A percentile compares a stretch with the other conserved stretches of the same genome.
Conservation (phyloP, 2,797 vertebrate genomes). For the Eidolon dupreanum region DNA sequence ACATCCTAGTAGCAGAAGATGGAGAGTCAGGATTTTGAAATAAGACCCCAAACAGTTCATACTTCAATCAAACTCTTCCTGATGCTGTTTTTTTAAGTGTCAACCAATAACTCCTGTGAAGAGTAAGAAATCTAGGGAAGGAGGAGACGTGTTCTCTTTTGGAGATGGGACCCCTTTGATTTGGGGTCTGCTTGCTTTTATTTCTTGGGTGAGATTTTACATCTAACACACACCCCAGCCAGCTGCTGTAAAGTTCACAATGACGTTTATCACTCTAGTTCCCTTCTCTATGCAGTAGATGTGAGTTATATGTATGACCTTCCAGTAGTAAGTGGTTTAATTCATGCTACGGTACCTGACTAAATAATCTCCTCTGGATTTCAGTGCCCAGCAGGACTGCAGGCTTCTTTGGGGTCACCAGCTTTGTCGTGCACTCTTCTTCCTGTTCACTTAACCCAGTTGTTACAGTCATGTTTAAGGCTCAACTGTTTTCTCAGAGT, state of each 20-base stretch:
- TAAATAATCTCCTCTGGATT: not conserved
- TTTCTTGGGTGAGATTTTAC: not conserved
- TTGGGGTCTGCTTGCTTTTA: not conserved
- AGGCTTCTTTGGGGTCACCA: not conserved
- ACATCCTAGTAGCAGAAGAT: not conserved
- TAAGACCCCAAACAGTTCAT: not conserved
- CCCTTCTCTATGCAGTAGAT: not conserved
- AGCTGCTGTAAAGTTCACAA: not conserved
- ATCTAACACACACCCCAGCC: not conserved
- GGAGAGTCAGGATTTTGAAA: not conserved
- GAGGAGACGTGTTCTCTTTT: not conserved
- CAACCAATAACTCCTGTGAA: not conserved
- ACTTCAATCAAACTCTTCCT: not conserved
- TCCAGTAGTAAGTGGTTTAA: not conserved
- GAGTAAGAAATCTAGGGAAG: not conserved
- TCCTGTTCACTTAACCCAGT: not conserved
- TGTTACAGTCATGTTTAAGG: not conserved
- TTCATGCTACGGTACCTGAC: not conserved
- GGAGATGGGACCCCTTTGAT: not conserved
- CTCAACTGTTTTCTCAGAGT: not conserved
- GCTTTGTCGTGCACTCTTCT: rapidly evolving
- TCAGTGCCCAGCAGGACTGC: not conserved
- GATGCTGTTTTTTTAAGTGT: not conserved
- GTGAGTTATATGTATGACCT: rapidly evolving
- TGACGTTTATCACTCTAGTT: not conserved